These are phyloP conservation scores for Priocnemis perturbator DNA, from an alignment of 2,888 invertebrate genomes.

Conservation along the genomic window DNA sequence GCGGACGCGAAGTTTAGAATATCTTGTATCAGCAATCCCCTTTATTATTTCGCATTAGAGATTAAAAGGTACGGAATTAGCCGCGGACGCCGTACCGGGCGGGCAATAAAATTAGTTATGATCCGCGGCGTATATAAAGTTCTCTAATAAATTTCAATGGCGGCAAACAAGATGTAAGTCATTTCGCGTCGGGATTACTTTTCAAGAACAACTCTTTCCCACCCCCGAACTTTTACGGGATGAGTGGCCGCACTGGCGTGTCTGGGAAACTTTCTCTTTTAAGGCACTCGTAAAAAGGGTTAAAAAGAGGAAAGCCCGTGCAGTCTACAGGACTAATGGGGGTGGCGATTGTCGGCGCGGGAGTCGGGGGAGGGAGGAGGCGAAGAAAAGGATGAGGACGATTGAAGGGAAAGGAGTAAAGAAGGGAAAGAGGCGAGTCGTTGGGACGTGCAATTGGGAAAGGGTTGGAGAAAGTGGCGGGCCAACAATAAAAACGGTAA, in stretches of 20 bases:
- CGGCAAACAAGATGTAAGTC: conserved; percentile 37
- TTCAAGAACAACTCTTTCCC: conserved; percentile 39
- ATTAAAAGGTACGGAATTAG: too few relatives aligned
- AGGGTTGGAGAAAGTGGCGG: conserved; percentile 48
- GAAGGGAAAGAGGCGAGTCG: conserved; percentile 19
- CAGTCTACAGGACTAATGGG: conserved; percentile 1
- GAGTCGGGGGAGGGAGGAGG: background rate
- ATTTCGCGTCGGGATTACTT: conserved; percentile 15
- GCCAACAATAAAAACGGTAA: conserved; percentile 49
- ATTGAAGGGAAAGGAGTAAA: background rate
- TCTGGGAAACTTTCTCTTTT: conserved; percentile 60
- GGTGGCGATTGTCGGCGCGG: background rate
- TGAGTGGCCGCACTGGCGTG: conserved; percentile 19
- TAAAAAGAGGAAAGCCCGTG: conserved; percentile 35
- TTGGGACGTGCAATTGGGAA: conserved; percentile 32
- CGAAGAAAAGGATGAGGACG: conserved; percentile 17
- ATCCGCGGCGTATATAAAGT: conserved; percentile 15
- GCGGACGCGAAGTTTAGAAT: too few relatives aligned
- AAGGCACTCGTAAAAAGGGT: conserved; percentile 63
- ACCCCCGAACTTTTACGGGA: conserved; percentile 44
- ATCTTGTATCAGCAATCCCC: too few relatives aligned
- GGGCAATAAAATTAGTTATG: conserved; percentile 29
- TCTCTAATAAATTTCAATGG: conserved; percentile 37
- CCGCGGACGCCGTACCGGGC: background rate
- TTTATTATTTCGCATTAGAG: too few relatives aligned